Evolutionary conservation across 2,888 invertebrate species (phyloP).

Genomic region (Leptinotarsa rubiginosa): DNA sequence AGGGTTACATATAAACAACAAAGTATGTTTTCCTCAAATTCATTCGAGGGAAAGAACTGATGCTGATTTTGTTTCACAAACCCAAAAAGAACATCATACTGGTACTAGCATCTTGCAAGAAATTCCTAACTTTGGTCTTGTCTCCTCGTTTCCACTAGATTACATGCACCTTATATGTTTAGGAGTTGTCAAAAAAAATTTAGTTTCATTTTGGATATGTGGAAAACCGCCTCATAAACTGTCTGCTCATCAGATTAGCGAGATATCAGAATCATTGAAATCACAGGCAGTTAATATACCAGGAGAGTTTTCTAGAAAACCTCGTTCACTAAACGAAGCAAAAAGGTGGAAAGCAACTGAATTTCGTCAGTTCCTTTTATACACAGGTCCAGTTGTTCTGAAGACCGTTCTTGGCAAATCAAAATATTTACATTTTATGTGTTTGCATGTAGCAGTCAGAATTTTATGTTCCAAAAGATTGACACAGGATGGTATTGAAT

Average conservation of each 20-base stretch:
- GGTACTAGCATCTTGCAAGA: conserved; percentile 41
- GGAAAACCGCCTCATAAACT: conserved; percentile 28
- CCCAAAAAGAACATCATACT: conserved; percentile 44
- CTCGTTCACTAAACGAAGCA: conserved; percentile 21
- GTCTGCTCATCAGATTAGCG: conserved; percentile 16
- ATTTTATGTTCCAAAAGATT: conserved; percentile 29
- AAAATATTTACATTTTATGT: conserved; percentile 31
- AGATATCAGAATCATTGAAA: conserved; percentile 6
- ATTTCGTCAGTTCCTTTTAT: conserved; percentile 30
- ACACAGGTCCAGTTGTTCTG: conserved; percentile 24
- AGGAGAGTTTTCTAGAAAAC: conserved; percentile 26
- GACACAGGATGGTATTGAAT: conserved; percentile 10
- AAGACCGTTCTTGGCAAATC: conserved; percentile 21
- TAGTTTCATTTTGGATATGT: conserved; percentile 27
- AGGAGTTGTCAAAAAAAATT: conserved; percentile 18
- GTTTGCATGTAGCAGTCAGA: conserved; percentile 30
- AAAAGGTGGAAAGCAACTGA: conserved; percentile 30
- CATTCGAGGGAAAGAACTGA: conserved; percentile 27
- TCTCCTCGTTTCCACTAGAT: conserved; percentile 47
- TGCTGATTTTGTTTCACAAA: conserved; percentile 32
- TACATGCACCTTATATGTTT: conserved; percentile 42
- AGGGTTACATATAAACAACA: conserved; percentile 35
- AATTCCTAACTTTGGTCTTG: conserved; percentile 48
- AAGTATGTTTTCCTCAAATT: conserved; percentile 38
- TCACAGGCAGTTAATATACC: conserved; percentile 24